Evolutionary conservation across 2,113 vertebrate species (phyloP).

Genomic region (Syrrhaptes paradoxus): DNA sequence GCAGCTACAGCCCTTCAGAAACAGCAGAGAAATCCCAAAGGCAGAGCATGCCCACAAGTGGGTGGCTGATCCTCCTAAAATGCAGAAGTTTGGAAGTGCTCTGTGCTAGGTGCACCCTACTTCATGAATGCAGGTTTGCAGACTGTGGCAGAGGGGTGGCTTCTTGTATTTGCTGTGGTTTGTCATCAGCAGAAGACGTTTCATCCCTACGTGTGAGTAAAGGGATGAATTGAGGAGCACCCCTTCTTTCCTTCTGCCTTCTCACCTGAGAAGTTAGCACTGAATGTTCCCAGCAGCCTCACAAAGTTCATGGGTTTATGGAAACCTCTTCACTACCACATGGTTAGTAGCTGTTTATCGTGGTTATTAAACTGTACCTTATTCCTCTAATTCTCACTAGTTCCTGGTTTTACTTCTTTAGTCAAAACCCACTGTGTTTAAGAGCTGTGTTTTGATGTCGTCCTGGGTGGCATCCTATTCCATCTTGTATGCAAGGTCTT

Average conservation of each 20-base stretch:
- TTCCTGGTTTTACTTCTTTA: not conserved
- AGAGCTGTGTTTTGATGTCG: not conserved
- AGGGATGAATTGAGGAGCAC: not conserved
- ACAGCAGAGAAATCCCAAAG: not conserved
- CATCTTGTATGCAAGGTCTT: not conserved
- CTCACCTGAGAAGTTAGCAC: not conserved
- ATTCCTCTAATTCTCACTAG: not conserved
- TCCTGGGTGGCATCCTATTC: not conserved
- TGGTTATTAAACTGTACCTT: not conserved
- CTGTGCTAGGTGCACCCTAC: not conserved
- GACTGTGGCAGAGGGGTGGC: not conserved
- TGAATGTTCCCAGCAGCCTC: not conserved
- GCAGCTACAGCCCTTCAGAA: not conserved
- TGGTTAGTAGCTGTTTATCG: not conserved
- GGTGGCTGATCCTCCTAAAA: not conserved
- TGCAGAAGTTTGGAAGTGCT: not conserved
- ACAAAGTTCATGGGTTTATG: not conserved
- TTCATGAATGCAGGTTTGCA: not conserved
- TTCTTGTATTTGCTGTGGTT: not conserved
- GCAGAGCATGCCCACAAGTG: not conserved
- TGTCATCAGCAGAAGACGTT: not conserved
- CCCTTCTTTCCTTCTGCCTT: not conserved
- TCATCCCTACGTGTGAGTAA: not conserved
- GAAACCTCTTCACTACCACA: not conserved
- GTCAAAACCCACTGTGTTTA: not conserved